These are phyloP conservation scores for Drosophila demipolita DNA, from an alignment of 2,888 invertebrate genomes.

Conservation along the genomic window DNA sequence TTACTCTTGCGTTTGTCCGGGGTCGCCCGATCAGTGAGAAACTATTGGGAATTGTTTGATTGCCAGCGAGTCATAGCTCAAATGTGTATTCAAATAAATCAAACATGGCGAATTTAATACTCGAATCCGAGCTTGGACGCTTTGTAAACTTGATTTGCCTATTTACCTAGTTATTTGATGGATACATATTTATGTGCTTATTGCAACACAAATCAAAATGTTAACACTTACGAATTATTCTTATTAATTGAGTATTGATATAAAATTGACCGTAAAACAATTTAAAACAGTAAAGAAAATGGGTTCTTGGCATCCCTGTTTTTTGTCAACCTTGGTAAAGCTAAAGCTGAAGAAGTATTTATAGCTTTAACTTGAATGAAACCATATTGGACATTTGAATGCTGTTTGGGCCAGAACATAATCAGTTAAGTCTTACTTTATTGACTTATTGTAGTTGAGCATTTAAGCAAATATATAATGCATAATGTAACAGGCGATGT, in stretches of 20 bases:
- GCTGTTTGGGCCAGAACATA: neutral
- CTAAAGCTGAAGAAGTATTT: neutral
- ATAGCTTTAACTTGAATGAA: neutral
- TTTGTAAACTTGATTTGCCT: neutral
- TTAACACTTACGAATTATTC: neutral
- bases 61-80: slow-evolving; percentile 53
- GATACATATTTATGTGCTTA: neutral
- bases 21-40: slow-evolving; percentile 29
- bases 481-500: slow-evolving; percentile 29
- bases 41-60: slow-evolving; percentile 47
- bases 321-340: neutral
- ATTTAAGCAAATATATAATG: slow-evolving; percentile 26
- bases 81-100: slow-evolving; percentile 49
- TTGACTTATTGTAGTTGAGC: slow-evolving; percentile 13
- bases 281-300: too few relatives aligned
- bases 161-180: neutral
- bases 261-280: too few relatives aligned
- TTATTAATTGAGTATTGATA: neutral
- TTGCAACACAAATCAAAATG: neutral
- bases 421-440: neutral
- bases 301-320: too few relatives aligned
- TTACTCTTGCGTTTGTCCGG: slow-evolving; percentile 16
- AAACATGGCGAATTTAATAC: slow-evolving; percentile 12
- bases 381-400: neutral
- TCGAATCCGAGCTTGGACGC: neutral